phyloP scores from a whole-genome alignment of 2,113 vertebrate species.

The Vireo altiloquus region DNA sequence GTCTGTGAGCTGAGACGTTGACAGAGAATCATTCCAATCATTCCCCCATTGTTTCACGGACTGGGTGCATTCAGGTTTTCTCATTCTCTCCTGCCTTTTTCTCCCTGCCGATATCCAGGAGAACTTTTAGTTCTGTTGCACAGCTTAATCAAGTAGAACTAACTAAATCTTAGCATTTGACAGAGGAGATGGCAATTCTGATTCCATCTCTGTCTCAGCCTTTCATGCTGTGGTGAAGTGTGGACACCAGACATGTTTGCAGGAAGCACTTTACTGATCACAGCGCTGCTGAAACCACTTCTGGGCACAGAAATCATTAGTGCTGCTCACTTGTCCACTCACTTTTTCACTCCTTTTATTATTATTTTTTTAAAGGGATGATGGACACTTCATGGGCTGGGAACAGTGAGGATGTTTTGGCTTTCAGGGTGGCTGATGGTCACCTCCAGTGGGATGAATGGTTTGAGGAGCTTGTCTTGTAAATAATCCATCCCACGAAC shows the following conservation, averaged over 20 bases:
- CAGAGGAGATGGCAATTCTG: slow-evolving; percentile 55
- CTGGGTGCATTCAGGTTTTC: slow-evolving; percentile 22
- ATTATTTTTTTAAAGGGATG: neutral
- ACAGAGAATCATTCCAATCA: slow-evolving; percentile 39
- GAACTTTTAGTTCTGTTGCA: slow-evolving; percentile 47
- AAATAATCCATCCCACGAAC: neutral
- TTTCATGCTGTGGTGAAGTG: slow-evolving; percentile 5
- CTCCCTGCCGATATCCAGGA: neutral
- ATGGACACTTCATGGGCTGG: neutral
- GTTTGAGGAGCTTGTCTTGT: neutral
- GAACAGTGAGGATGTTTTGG: neutral
- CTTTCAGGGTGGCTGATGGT: neutral
- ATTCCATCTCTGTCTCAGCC: slow-evolving; percentile 44
- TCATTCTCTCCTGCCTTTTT: neutral
- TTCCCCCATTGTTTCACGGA: slow-evolving; percentile 1
- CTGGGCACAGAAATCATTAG: neutral
- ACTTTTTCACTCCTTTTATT: neutral
- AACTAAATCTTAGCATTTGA: slow-evolving; percentile 50
- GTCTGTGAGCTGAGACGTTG: slow-evolving; percentile 12
- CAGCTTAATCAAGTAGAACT: slow-evolving; percentile 59
- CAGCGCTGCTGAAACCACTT: neutral
- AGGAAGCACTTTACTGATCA: slow-evolving; percentile 15
- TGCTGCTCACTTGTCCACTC: neutral
- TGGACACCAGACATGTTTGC: slow-evolving; percentile 15
- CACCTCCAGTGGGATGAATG: neutral